Percentiles rank a stretch among this genome's conserved stretches.
phyloP scores from a whole-genome alignment of 2,888 invertebrate species.

The Congeria kusceri region DNA sequence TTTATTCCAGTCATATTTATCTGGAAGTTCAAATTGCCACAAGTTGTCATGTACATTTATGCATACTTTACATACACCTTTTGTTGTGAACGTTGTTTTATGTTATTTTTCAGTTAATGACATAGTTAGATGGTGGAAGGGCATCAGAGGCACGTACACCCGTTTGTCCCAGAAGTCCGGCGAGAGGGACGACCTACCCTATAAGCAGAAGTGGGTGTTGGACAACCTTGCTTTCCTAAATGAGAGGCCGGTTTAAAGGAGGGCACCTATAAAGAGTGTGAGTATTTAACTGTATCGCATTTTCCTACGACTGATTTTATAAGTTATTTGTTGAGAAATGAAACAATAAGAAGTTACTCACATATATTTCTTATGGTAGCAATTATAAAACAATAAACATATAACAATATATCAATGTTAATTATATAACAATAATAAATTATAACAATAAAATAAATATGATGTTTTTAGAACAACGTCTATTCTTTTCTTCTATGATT shows the following conservation, averaged over 20 bases:
- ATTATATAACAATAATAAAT: conserved; percentile 18
- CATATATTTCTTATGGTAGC: conserved; percentile 22
- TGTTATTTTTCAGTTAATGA: conserved; percentile 26
- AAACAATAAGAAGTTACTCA: conserved; percentile 6
- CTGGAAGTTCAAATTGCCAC: conserved; percentile 7
- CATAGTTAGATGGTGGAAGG: conserved; percentile 39
- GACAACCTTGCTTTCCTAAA: conserved; percentile 29
- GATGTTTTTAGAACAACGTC: conserved; percentile 20
- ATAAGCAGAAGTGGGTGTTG: conserved; percentile 38
- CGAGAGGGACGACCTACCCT: conserved; percentile 34
- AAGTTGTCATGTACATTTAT: conserved; percentile 15
- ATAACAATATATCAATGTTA: conserved; percentile 16
- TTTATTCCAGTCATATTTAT: conserved; percentile 19
- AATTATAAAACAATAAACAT: conserved; percentile 14
- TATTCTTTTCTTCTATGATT: conserved; percentile 17
- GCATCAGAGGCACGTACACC: conserved; percentile 28
- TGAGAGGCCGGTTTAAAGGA: conserved; percentile 21
- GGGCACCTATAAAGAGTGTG: conserved; percentile 29
- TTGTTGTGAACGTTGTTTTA: conserved; percentile 22
- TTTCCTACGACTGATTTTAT: conserved; percentile 21
- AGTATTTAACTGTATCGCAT: conserved; percentile 11
- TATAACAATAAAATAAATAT: conserved; percentile 9
- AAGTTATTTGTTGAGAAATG: conserved; percentile 17
- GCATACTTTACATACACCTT: conserved; percentile 22
- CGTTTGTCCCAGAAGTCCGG: conserved; percentile 37